A percentile compares a stretch with the other conserved stretches of the same genome.
Evolutionary conservation across 2,113 vertebrate genomes (phyloP).

Genomic region (Hylia prasina): DNA sequence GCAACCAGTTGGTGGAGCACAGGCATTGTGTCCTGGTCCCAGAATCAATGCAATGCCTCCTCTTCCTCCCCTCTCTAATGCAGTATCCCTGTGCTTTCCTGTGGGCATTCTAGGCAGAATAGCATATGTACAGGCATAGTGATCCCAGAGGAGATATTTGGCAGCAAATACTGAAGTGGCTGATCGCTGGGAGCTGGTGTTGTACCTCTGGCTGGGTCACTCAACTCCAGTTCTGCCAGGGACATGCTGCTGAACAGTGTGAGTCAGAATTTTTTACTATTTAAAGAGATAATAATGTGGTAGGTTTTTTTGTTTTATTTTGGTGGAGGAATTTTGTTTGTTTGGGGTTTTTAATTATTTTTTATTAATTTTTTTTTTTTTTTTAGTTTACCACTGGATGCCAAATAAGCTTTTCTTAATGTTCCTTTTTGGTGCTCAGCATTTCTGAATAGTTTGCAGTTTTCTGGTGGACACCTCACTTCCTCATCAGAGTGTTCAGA

Average conservation of each 20-base stretch:
- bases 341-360: accelerated
- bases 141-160: not conserved
- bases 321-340: too few relatives aligned
- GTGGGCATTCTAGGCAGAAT: not conserved
- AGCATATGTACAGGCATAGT: not conserved
- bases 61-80: not conserved
- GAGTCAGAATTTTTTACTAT: not conserved
- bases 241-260: accelerated
- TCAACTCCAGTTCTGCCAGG: not conserved
- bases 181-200: not conserved
- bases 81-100: not conserved
- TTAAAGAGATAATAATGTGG: not conserved
- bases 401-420: not conserved
- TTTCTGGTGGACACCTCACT: not conserved
- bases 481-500: not conserved
- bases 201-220: not conserved
- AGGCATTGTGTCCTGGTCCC: not conserved
- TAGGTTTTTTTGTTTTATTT: not conserved
- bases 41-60: accelerated
- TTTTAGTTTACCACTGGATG: not conserved
- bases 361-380: not conserved
- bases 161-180: not conserved
- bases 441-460: not conserved
- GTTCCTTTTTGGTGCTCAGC: not conserved
- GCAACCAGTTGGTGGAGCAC: not conserved